phyloP scores from a whole-genome alignment of 1,140 invertebrate species.

The Sipha flava region DNA sequence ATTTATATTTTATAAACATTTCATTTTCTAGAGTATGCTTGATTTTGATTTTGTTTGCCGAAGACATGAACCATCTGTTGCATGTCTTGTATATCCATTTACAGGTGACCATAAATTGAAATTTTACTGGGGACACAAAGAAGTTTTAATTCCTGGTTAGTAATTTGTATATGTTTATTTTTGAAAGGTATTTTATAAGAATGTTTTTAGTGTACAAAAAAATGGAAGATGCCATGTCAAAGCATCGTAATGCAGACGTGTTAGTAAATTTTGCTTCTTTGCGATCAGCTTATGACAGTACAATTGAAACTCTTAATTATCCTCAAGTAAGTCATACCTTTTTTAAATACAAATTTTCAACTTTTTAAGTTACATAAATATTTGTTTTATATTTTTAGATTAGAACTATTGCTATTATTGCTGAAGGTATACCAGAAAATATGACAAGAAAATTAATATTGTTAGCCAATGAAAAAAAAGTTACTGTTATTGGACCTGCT shows the following conservation, averaged over 20 bases:
- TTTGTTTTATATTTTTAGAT: conserved; percentile 51
- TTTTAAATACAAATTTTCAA: background rate
- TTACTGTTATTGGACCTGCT: conserved; percentile 90
- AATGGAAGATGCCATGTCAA: conserved; percentile 92
- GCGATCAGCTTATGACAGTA: conserved; percentile 94
- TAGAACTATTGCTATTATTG: conserved; percentile 95
- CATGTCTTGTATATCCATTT: conserved; percentile 96
- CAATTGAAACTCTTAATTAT: conserved; percentile 84
- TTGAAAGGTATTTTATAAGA: background rate
- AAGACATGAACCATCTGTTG: conserved; percentile 76
- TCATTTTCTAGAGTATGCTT: conserved; percentile 63
- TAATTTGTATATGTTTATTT: background rate
- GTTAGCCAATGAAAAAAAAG: conserved; percentile 68
- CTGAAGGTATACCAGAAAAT: conserved; percentile 98
- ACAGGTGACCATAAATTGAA: conserved; percentile 99
- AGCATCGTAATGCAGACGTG: conserved; percentile 91
- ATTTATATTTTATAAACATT: background rate
- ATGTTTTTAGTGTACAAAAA: conserved; percentile 81
- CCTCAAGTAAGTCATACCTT: conserved; percentile 55
- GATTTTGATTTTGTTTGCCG: conserved; percentile 99
- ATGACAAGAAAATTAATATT: conserved; percentile 92
- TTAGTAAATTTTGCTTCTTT: conserved; percentile 98
- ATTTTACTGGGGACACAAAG: conserved; percentile 99
- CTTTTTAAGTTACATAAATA: background rate
- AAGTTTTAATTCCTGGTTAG: conserved; percentile 75